Conservation (phyloP, 1,140 invertebrate species). For the Caenorhabditis latens region DNA sequence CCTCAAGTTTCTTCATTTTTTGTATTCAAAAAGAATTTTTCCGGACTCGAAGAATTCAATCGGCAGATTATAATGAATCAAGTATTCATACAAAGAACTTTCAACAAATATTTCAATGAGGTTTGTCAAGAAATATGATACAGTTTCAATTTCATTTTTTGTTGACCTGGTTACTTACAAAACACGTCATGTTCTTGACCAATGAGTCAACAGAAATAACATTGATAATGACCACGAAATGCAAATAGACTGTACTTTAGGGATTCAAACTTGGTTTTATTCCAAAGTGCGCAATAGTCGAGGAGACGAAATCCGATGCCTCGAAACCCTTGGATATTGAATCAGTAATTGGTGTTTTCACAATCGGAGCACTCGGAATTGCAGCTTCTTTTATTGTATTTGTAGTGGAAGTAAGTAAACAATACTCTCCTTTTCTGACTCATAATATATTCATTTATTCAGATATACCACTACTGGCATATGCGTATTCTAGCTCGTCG, state of each 20-base stretch:
- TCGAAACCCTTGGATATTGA: conserved; percentile 53
- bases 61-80: conserved; percentile 55
- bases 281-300: conserved; percentile 56
- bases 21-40: conserved; percentile 54
- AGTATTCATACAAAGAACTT: conserved; percentile 60
- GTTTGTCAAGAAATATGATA: background rate
- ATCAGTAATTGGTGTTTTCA: conserved; percentile 52
- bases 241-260: background rate
- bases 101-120: conserved; percentile 47
- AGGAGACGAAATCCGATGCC: background rate
- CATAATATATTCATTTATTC: background rate
- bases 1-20: conserved; percentile 57
- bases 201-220: too few relatives aligned
- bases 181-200: too few relatives aligned
- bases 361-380: conserved; percentile 25
- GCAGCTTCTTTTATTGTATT: conserved; percentile 28
- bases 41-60: conserved; percentile 37
- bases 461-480: conserved; percentile 61
- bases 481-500: conserved; percentile 6
- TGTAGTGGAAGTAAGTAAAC: conserved; percentile 28
- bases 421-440: background rate
- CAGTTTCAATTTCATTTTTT: background rate
- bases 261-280: conserved; percentile 55
- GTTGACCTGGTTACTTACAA: too few relatives aligned
- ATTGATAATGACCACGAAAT: background rate